Conservation (phyloP, 2,888 invertebrate genomes). For the Trissolcus japonicus region DNA sequence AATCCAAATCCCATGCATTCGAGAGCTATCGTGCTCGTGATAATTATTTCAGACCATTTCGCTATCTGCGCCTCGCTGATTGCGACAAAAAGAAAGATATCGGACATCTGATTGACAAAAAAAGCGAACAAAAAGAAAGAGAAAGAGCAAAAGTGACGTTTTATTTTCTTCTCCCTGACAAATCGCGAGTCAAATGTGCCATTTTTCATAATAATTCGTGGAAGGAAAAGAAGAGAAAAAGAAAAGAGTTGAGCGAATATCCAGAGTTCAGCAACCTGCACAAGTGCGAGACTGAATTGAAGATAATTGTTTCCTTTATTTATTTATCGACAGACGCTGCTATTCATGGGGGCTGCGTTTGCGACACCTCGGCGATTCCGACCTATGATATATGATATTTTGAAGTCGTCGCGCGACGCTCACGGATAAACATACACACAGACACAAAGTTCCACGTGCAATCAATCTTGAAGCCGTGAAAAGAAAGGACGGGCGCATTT, state of each 20-base stretch:
- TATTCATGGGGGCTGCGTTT: constrained; percentile 45
- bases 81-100: too few relatives aligned
- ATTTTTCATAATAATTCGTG: too few relatives aligned
- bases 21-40: constrained; percentile 9
- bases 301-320: constrained; percentile 16
- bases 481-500: constrained; percentile 41
- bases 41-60: constrained; percentile 27
- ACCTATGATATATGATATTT: constrained; percentile 45
- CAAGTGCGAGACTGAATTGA: not conserved
- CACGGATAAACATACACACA: constrained; percentile 5
- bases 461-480: constrained; percentile 43
- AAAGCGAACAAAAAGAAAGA: too few relatives aligned
- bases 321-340: constrained; percentile 40
- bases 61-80: too few relatives aligned
- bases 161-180: too few relatives aligned
- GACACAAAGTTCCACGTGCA: constrained; percentile 5
- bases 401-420: constrained; percentile 29
- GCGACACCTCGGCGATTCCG: constrained; percentile 38
- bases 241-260: not conserved
- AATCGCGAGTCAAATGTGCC: too few relatives aligned
- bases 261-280: not conserved
- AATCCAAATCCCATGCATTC: constrained; percentile 41
- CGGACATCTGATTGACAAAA: too few relatives aligned
- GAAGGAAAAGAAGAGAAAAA: not conserved
- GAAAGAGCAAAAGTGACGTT: too few relatives aligned